A percentile compares a stretch with the other conserved stretches of the same genome.
These are phyloP conservation scores for Mustela lutreola DNA, from an alignment of 2,113 vertebrate genomes.

Conservation along the genomic window DNA sequence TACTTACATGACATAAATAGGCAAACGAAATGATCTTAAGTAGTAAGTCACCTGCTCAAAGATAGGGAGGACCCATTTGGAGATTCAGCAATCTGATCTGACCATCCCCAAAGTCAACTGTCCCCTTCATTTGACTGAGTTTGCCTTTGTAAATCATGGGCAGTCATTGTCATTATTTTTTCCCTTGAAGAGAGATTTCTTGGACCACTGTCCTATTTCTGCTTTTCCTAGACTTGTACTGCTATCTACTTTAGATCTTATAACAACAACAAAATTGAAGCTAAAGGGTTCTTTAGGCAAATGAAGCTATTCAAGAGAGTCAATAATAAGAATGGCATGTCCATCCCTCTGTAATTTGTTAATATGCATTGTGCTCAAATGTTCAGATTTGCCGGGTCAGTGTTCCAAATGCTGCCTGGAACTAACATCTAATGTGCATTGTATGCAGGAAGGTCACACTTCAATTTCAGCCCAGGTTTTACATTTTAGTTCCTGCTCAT, in stretches of 20 bases:
- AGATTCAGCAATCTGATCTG: background rate
- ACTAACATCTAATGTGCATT: constrained; percentile 80
- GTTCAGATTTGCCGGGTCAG: constrained; percentile 73
- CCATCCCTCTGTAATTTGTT: constrained; percentile 26
- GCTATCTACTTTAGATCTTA: constrained; percentile 24
- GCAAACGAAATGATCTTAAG: background rate
- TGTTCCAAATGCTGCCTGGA: constrained; percentile 73
- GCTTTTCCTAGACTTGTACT: background rate
- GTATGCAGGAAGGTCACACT: constrained; percentile 71
- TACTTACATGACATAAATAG: background rate
- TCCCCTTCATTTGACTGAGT: background rate
- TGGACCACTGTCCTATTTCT: background rate
- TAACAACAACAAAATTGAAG: background rate
- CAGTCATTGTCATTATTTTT: background rate
- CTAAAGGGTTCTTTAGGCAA: constrained; percentile 44
- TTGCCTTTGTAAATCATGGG: background rate
- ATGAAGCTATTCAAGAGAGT: constrained; percentile 17
- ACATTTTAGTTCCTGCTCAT: constrained; percentile 71
- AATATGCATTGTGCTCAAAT: constrained; percentile 64
- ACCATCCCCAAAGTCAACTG: constrained; percentile 27
- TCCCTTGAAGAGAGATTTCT: background rate
- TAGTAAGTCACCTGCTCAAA: background rate
- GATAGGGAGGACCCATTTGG: background rate
- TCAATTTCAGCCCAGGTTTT: constrained; percentile 76
- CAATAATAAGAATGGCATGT: constrained; percentile 66